Evolutionary conservation across 2,888 invertebrate genomes (phyloP).

Genomic region (Amitus sp.): DNA sequence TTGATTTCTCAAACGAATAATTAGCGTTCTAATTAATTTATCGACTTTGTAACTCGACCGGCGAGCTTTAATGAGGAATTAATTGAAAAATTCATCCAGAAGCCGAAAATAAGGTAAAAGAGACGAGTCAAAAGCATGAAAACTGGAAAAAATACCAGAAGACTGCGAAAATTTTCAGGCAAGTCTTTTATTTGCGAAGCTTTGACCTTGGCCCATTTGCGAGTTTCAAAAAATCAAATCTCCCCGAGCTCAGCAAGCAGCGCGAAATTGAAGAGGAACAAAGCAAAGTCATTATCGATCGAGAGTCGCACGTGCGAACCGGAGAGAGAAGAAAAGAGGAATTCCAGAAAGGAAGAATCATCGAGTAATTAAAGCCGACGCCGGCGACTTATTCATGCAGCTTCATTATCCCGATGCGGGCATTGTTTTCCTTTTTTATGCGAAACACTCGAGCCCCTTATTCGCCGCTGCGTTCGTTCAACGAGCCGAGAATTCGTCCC

Average conservation of each 20-base stretch:
- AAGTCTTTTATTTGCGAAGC: conserved; percentile 3
- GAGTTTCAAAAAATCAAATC: conserved; percentile 15
- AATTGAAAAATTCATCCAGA: too few species aligned
- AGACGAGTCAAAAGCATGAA: too few species aligned
- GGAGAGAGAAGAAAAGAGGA: background rate
- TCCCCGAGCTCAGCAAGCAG: conserved; percentile 16
- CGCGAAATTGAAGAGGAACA: too few species aligned
- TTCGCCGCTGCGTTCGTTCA: background rate
- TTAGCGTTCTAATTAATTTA: too few species aligned
- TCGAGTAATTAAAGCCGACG: conserved; percentile 28
- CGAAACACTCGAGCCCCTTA: background rate
- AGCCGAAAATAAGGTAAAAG: too few species aligned
- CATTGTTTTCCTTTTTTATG: background rate
- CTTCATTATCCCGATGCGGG: conserved; percentile 18
- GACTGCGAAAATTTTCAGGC: too few species aligned
- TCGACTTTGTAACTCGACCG: too few species aligned
- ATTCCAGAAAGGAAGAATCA: conserved; percentile 11
- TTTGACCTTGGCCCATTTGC: conserved; percentile 21
- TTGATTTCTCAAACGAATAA: too few species aligned
- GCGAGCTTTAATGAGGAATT: too few species aligned
- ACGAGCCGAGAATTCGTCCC: background rate
- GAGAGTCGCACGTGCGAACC: background rate
- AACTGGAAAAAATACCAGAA: too few species aligned
- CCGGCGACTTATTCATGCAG: conserved; percentile 17
- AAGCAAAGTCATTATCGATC: conserved; percentile 34